Evolutionary conservation across 53 echinoderm and acorn worm genomes (phyloP), one percentile per base, ranked within the genome.

Genomic region (Pentamera pediparva): DNA sequence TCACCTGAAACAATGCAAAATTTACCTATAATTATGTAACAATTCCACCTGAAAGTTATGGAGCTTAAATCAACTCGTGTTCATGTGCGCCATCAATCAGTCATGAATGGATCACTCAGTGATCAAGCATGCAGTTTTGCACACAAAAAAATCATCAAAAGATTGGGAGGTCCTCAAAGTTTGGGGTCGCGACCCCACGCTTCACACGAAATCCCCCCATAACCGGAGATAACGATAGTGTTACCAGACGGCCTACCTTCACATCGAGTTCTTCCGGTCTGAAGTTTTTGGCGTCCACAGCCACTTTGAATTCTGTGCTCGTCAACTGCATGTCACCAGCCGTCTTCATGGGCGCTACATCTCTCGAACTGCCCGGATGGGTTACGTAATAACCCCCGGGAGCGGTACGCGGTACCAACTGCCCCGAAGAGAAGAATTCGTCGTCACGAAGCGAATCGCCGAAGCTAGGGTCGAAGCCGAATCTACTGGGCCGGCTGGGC

Each of bases 201-300:
- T n/a, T n/a, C n/a, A n/a, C n/a, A n/a, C n/a, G n/a, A n/a, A n/a
- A n/a, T n/a, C n/a, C n/a, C n/a, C n/a, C n/a, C n/a, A 59, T 59
- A 6, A 26, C 32, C 4, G 17, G 2, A 2, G 59, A 2, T 17
- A 2, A 11, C 5, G 22, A 4, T 27, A 4, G 22, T 22, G 18
- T 26, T 22, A 24, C 18, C 4, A 3, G 29, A 24, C 20, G 13
- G 22, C 72, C 59, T 30, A 83, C 81, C 81, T 78, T 73, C 43
- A 89, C 85, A 19, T 81, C 82, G 29, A 89, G 78, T 36, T 89
- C 89, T 34, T 85, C 85, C 0, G 90, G 90, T 22, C 62, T 62
- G 54, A 86, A 89, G 56, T 73, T 35, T 32, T 78, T 67, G 48
- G 82, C 90, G 26, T 86, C 90, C 21, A 89, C 53, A 19, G 82